Conservation (phyloP, 1,140 invertebrate species). For the Ceratosolen solmsi region DNA sequence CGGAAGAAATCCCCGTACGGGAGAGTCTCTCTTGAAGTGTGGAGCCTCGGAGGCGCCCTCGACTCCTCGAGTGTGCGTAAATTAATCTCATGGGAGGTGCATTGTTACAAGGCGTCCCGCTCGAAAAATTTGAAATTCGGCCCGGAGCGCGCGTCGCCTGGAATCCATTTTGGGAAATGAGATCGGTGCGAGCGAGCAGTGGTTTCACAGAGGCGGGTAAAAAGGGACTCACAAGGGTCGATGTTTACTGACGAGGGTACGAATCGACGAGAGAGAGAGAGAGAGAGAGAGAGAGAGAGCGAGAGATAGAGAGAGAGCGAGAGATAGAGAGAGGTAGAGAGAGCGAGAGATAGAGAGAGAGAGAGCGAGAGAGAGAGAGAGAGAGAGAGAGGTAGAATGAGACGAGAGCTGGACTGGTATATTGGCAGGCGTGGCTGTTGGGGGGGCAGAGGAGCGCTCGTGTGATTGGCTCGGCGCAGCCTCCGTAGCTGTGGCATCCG, state of each 20-base stretch:
- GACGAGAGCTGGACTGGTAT: too few species aligned
- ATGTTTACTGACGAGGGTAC: conserved; percentile 61
- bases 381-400: conserved; percentile 60
- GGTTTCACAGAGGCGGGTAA: conserved; percentile 52
- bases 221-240: conserved; percentile 60
- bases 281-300: conserved; percentile 50
- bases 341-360: conserved; percentile 52
- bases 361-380: conserved; percentile 49
- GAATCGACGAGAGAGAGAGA: conserved; percentile 27
- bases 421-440: conserved; percentile 73
- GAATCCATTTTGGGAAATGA: conserved; percentile 72
- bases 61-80: conserved; percentile 48
- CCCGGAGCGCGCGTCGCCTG: not conserved
- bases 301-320: conserved; percentile 47
- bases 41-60: conserved; percentile 13
- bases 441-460: conserved; percentile 62
- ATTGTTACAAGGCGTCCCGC: conserved; percentile 19
- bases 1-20: not conserved
- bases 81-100: conserved; percentile 58
- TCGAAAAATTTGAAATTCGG: conserved; percentile 51
- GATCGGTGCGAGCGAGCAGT: conserved; percentile 48
- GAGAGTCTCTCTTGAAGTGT: conserved; percentile 6
- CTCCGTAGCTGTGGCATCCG: not conserved
- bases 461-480: conserved; percentile 56
- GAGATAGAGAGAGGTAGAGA: conserved; percentile 47